A percentile compares a stretch with the other conserved stretches of the same genome.
These are phyloP conservation scores for Drosophila algonquin DNA, from an alignment of 2,888 invertebrate species.

Conservation along the genomic window DNA sequence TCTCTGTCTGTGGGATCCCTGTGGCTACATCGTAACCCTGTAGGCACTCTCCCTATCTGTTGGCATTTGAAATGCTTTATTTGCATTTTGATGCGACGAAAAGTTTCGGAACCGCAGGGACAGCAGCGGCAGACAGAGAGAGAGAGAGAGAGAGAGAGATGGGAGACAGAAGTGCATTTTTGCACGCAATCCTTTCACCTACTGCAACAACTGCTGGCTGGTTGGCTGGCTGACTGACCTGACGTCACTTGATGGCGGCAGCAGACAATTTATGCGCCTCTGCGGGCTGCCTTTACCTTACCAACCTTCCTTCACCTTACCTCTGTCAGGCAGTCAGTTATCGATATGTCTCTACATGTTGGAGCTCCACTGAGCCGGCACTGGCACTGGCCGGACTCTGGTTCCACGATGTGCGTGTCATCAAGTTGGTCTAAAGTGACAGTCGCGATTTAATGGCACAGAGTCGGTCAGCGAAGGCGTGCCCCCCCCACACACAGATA, in stretches of 20 bases:
- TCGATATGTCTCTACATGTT: conserved; percentile 57
- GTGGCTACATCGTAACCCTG: not conserved
- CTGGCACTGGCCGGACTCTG: conserved; percentile 20
- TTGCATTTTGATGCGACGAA: conserved; percentile 80
- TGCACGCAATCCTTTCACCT: conserved; percentile 77
- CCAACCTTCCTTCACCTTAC: not conserved
- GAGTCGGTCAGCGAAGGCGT: conserved; percentile 50
- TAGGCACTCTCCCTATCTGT: conserved; percentile 25
- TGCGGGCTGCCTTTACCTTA: not conserved
- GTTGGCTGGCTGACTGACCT: no score
- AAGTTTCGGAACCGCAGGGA: conserved; percentile 53
- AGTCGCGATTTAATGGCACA: conserved; percentile 83
- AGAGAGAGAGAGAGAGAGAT: conserved; percentile 7
- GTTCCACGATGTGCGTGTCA: conserved; percentile 81
- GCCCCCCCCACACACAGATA: conserved; percentile 25
- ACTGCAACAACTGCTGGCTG: conserved; percentile 27
- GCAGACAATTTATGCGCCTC: conserved; percentile 52
- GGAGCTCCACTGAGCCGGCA: conserved; percentile 3
- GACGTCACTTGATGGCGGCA: conserved; percentile 5
- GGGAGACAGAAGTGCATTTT: conserved; percentile 76
- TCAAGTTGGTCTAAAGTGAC: conserved; percentile 83
- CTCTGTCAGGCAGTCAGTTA: conserved; percentile 50
- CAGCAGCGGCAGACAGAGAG: not conserved
- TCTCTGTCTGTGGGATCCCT: not conserved
- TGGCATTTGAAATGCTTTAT: conserved; percentile 77